Evolutionary conservation across 2,797 vertebrate species (phyloP).

Genomic region (Xenentodon cancila): DNA sequence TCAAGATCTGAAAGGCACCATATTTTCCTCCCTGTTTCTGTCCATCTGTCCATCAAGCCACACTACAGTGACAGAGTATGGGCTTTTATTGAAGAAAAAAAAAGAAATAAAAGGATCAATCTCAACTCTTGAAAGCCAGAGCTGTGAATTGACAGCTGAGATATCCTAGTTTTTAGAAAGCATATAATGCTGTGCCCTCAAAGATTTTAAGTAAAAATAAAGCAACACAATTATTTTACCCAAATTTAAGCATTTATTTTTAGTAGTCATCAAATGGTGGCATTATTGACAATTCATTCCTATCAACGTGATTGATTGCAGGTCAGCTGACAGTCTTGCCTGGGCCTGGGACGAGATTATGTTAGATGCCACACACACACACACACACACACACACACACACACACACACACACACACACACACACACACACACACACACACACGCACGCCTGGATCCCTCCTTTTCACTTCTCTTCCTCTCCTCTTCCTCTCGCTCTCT

Average conservation of each 20-base stretch:
- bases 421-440: too few species aligned
- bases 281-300: conserved; percentile 27
- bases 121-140: conserved; percentile 22
- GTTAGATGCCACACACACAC: too few species aligned
- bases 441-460: too few species aligned
- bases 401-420: too few species aligned
- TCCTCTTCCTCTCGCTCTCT: too few species aligned
- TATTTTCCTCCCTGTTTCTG: conserved; percentile 39
- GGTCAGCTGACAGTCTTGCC: too few species aligned
- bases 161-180: conserved; percentile 56
- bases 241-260: conserved; percentile 44
- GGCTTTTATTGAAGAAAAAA: conserved; percentile 4
- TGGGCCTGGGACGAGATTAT: too few species aligned
- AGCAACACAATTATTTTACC: conserved; percentile 4
- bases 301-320: conserved; percentile 3
- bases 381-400: too few species aligned
- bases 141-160: conserved; percentile 54
- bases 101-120: conserved; percentile 28
- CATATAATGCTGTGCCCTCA: conserved; percentile 43
- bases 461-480: too few species aligned
- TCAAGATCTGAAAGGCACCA: conserved; percentile 58
- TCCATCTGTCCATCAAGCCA: conserved; percentile 52
- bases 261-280: conserved; percentile 17
- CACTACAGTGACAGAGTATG: conserved; percentile 31
- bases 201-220: conserved; percentile 25